Conservation (phyloP, 2,797 vertebrate genomes). For the Semotilus atromaculatus region DNA sequence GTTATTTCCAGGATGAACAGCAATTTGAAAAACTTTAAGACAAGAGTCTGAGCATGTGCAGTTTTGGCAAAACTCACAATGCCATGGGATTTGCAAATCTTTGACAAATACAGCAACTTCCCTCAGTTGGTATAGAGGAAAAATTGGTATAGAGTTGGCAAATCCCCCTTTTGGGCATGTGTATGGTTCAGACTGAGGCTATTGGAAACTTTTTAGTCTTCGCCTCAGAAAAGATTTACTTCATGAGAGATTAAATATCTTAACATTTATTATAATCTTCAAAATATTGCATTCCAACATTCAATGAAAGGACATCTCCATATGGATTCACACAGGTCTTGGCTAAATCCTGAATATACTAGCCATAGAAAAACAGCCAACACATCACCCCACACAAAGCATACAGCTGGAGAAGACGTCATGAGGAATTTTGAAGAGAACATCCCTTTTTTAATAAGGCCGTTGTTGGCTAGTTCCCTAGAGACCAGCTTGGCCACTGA, state of each 20-base stretch:
- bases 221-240: neutral
- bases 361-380: neutral
- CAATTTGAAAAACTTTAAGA: neutral
- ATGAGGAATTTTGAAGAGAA: constrained; percentile 17
- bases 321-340: neutral
- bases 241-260: neutral
- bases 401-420: neutral
- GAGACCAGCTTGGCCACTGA: constrained; percentile 34
- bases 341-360: neutral
- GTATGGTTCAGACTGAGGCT: neutral
- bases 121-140: too few relatives aligned
- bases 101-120: neutral
- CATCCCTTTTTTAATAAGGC: constrained; percentile 48
- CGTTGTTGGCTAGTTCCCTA: constrained; percentile 10
- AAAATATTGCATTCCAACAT: neutral
- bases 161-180: too few relatives aligned
- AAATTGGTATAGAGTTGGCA: too few relatives aligned
- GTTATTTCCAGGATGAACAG: neutral
- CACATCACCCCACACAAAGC: neutral
- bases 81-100: neutral
- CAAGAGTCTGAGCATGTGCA: too few relatives aligned
- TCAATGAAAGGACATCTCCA: neutral
- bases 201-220: neutral
- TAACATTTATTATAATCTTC: neutral
- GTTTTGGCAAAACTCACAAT: neutral